A percentile compares a stretch with the other conserved stretches of the same genome.
phyloP scores from a whole-genome alignment of 2,113 vertebrate genomes.

The Misgurnus anguillicaudatus region DNA sequence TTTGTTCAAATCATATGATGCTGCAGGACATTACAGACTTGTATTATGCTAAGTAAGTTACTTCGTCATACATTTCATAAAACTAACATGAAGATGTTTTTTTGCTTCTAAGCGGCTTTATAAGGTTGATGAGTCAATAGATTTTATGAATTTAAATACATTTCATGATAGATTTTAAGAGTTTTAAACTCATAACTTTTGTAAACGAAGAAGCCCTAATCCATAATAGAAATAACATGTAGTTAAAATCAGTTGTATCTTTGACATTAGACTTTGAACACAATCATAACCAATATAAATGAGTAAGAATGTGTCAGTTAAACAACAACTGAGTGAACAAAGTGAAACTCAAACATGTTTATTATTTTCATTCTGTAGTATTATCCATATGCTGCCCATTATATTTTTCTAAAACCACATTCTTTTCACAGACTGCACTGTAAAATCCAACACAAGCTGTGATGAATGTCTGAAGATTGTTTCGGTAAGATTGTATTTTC shows the following conservation, averaged over 20 bases:
- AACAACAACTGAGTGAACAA: too few species aligned
- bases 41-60: background rate
- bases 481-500: conserved; percentile 65
- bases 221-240: background rate
- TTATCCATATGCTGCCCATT: background rate
- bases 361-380: conserved; percentile 48
- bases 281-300: background rate
- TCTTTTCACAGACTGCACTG: conserved; percentile 69
- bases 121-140: too few species aligned
- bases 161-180: too few species aligned
- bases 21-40: background rate
- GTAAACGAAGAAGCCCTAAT: too few species aligned
- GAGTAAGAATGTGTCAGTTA: too few species aligned
- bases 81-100: too few species aligned
- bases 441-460: conserved; percentile 83
- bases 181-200: too few species aligned
- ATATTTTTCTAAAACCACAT: conserved; percentile 7
- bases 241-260: background rate
- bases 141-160: too few species aligned
- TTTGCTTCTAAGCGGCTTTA: too few species aligned
- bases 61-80: too few species aligned
- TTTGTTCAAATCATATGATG: background rate
- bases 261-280: background rate
- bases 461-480: conserved; percentile 85
- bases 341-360: background rate